A percentile compares a stretch with the other conserved stretches of the same genome.
These are phyloP conservation scores for Psilanteris sp. DNA, from an alignment of 1,140 invertebrate genomes.

Conservation along the genomic window DNA sequence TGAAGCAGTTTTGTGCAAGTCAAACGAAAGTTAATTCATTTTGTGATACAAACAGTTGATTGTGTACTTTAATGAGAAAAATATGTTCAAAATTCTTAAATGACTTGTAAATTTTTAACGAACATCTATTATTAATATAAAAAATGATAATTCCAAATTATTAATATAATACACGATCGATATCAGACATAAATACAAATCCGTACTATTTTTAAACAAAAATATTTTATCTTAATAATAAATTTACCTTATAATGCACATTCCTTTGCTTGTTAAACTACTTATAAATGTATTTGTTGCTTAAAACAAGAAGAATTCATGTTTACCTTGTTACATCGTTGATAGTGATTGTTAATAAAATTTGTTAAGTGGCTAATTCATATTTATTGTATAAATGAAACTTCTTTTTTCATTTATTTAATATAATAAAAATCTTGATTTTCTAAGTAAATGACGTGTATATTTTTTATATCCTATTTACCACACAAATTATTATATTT, in stretches of 20 bases:
- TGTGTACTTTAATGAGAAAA: constrained; percentile 30
- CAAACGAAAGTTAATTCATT: constrained; percentile 33
- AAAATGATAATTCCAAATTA: not conserved
- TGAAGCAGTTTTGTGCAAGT: constrained; percentile 17
- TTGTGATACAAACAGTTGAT: constrained; percentile 38
- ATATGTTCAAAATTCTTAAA: constrained; percentile 9
- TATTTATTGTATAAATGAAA: constrained; percentile 22
- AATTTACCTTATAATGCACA: no score
- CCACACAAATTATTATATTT: no score
- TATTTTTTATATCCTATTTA: no score
- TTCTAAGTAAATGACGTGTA: no score
- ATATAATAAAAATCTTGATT: constrained; percentile 33
- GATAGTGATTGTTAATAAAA: constrained; percentile 19
- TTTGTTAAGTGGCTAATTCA: constrained; percentile 18
- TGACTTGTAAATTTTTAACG: not conserved
- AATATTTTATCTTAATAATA: not conserved
- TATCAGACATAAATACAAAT: constrained; percentile 8
- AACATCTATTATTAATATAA: constrained; percentile 15
- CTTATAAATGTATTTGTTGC: no score
- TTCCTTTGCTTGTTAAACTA: no score
- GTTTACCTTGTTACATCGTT: constrained; percentile 34
- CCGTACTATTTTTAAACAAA: constrained; percentile 9
- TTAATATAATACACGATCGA: not conserved
- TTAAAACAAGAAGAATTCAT: not conserved
- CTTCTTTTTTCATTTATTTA: constrained; percentile 8